Evolutionary conservation across 2,113 vertebrate species (phyloP), one percentile per base, ranked within the genome.

Genomic region (Hepsetus odoe): DNA sequence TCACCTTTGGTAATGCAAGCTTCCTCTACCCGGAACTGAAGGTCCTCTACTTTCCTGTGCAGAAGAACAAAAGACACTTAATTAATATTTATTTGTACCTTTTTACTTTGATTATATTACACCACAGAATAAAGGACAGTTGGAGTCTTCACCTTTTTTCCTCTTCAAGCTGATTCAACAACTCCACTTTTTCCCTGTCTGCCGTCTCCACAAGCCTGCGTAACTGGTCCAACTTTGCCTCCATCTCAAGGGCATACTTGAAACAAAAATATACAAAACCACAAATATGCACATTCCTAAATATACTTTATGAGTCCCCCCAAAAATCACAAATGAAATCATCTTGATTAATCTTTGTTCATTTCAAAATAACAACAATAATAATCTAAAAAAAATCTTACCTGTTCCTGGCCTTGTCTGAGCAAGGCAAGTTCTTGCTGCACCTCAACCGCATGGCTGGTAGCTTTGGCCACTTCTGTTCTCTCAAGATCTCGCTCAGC

Each of bases 1-100:
- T 99, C 98, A 79, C 98, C 97, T 96, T 98, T 99, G 89, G 97
- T 98, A 85, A 99, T 99, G 44, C 95, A 99, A 83, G 97, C 97
- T 91, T 99, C 97, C 72, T 99, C 98, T 42, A 99, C 96, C n/a
- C 96, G 94, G 88, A 99, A 99, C 86, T 99, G 97, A 88, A 99
- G 97, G 83, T 99, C 98, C 86, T 99, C 98, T 83, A 98, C 97
- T 83, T 95, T 99, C 91, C 98, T 99, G 85, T 87, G 85, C 18
- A 70, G 89, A 79, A 72, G 42, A 92, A 51, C 75, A 84, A 59
- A 80, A 76, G 26, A 3, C 3, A 38, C 14, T 66, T 7, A 3
- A 51, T 40, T 9, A 49, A 42, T 20, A 22, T 70, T n/a, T 30
- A 28, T 30, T 20, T 56, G 4, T 12, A 26, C 6, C 18, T 26